Evolutionary conservation across 1,140 invertebrate species (phyloP).

Genomic region (Magallana ariakensis): DNA sequence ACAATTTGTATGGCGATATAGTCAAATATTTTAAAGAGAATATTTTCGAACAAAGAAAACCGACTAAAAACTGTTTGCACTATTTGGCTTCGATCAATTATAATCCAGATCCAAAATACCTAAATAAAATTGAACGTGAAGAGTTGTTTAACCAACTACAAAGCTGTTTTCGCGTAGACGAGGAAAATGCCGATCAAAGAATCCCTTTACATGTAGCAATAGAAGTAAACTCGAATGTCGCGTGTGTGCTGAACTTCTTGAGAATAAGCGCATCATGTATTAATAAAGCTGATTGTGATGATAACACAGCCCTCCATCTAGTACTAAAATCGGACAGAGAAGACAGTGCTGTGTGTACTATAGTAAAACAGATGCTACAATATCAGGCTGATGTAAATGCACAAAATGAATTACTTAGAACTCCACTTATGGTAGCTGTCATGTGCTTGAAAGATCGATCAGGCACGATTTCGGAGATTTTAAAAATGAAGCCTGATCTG

Average conservation of each 20-base stretch:
- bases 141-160: background rate
- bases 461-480: background rate
- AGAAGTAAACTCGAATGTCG: background rate
- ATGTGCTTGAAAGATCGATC: background rate
- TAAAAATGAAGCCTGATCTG: background rate
- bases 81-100: background rate
- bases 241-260: background rate
- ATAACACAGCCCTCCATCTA: background rate
- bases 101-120: slow-evolving; percentile 4
- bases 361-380: background rate
- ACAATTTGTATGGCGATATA: background rate
- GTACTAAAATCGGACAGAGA: slow-evolving; percentile 3
- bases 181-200: background rate
- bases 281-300: background rate
- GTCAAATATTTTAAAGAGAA: background rate
- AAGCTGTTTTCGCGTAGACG: background rate
- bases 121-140: background rate
- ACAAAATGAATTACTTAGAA: background rate
- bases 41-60: background rate
- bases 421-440: slow-evolving; percentile 9
- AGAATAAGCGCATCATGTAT: background rate
- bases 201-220: background rate
- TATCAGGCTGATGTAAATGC: slow-evolving; percentile 4
- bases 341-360: background rate
- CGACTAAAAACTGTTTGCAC: background rate